These are phyloP conservation scores for Leptopilina drosophilae DNA, from an alignment of 2,888 invertebrate genomes.

Conservation along the genomic window DNA sequence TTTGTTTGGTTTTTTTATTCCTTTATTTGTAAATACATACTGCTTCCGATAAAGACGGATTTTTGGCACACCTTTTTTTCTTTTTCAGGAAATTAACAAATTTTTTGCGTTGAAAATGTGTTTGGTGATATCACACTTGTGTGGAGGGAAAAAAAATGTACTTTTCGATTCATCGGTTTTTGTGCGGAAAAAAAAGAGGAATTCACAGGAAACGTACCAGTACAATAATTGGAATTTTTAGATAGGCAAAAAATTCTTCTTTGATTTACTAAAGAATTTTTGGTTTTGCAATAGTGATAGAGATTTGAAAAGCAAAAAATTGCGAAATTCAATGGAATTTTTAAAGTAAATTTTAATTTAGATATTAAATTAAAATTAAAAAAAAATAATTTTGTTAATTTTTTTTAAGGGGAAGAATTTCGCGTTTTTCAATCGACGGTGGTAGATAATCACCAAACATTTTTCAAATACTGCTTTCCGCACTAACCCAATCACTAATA, in stretches of 20 bases:
- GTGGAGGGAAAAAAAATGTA: neutral
- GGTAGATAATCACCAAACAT: slow-evolving; percentile 72
- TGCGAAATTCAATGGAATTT: too few species aligned
- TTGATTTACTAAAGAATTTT: too few species aligned
- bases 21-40: slow-evolving; percentile 43
- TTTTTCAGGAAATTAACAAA: slow-evolving; percentile 66
- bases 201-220: too few species aligned
- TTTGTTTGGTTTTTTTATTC: slow-evolving; percentile 16
- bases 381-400: too few species aligned
- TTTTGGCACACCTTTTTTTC: slow-evolving; percentile 66
- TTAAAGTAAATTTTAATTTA: too few species aligned
- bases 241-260: too few species aligned
- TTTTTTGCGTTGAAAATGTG: slow-evolving; percentile 62
- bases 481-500: slow-evolving; percentile 69
- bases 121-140: slow-evolving; percentile 71
- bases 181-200: neutral
- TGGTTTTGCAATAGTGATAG: too few species aligned
- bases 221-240: too few species aligned
- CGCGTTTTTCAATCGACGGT: slow-evolving; percentile 41
- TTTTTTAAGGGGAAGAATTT: slow-evolving; percentile 23
- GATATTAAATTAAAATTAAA: too few species aligned
- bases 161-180: neutral
- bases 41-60: slow-evolving; percentile 70
- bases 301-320: too few species aligned
- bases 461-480: slow-evolving; percentile 72